phyloP scores from a whole-genome alignment of 2,797 vertebrate species.

The Kryptopterus vitreolus region DNA sequence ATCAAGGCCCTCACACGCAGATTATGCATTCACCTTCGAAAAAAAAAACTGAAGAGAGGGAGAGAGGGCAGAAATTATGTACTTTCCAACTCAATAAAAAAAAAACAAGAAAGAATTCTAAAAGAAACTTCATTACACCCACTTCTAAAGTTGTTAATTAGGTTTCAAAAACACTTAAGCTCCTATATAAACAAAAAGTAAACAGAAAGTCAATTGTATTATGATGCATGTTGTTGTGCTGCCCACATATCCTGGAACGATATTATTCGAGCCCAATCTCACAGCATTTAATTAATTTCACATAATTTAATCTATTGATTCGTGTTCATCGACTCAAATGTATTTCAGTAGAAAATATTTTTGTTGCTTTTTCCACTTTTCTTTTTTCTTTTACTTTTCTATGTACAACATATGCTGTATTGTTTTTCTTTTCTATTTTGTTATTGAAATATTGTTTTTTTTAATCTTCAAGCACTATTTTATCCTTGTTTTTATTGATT shows the following conservation, averaged over 20 bases:
- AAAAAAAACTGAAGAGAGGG: background rate
- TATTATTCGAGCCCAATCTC: no score
- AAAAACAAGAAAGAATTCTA: background rate
- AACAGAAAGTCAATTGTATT: conserved; percentile 69
- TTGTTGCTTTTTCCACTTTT: no score
- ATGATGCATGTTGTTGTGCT: conserved; percentile 60
- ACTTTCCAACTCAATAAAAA: background rate
- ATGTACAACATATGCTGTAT: no score
- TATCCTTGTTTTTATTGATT: no score
- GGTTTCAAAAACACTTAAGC: conserved; percentile 52
- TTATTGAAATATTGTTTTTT: no score
- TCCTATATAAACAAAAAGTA: conserved; percentile 60
- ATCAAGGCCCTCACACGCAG: background rate
- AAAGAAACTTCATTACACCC: background rate
- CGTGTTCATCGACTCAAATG: no score
- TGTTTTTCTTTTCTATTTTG: no score
- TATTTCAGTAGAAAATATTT: no score
- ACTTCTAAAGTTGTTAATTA: conserved; percentile 7
- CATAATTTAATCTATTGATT: no score
- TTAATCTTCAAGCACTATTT: no score
- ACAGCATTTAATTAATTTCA: no score
- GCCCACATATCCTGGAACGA: conserved; percentile 57
- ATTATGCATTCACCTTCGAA: conserved; percentile 2
- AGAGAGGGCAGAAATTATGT: background rate
- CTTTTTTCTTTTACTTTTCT: no score